Conservation (phyloP, 2,797 vertebrate genomes). For the Helicolenus hilgendorfi region DNA sequence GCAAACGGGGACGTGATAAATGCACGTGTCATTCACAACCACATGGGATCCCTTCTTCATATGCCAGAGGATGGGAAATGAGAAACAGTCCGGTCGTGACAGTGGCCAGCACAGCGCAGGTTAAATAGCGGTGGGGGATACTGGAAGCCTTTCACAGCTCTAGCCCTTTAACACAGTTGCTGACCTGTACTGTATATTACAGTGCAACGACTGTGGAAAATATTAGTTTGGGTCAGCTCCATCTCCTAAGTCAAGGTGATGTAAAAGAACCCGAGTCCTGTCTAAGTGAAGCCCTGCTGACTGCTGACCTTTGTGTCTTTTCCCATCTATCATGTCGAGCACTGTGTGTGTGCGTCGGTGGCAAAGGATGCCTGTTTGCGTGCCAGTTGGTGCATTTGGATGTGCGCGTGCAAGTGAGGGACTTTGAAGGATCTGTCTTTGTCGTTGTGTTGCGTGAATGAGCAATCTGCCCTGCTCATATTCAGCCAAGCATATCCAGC, state of each 20-base stretch:
- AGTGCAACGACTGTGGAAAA: slow-evolving; percentile 61
- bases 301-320: slow-evolving; percentile 87
- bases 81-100: neutral
- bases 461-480: slow-evolving; percentile 83
- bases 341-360: slow-evolving; percentile 11
- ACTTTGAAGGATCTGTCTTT: slow-evolving; percentile 80
- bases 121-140: slow-evolving; percentile 27
- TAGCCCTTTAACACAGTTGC: slow-evolving; percentile 70
- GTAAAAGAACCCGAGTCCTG: slow-evolving; percentile 83
- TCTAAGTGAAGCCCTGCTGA: slow-evolving; percentile 85
- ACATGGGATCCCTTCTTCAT: slow-evolving; percentile 75
- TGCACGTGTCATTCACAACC: slow-evolving; percentile 70
- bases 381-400: slow-evolving; percentile 59
- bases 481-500: slow-evolving; percentile 79
- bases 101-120: neutral
- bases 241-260: slow-evolving; percentile 86
- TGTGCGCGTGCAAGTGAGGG: slow-evolving; percentile 56
- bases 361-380: slow-evolving; percentile 55
- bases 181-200: slow-evolving; percentile 68
- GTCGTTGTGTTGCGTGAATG: slow-evolving; percentile 74
- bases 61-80: slow-evolving; percentile 39
- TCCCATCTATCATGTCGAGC: slow-evolving; percentile 78
- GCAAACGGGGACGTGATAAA: slow-evolving; percentile 80
- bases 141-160: slow-evolving; percentile 23
- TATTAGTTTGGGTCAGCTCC: slow-evolving; percentile 76